Percentiles rank a stretch among this genome's conserved stretches.
Conservation (phyloP, 2,797 vertebrate genomes). For the Eulemur mongoz region DNA sequence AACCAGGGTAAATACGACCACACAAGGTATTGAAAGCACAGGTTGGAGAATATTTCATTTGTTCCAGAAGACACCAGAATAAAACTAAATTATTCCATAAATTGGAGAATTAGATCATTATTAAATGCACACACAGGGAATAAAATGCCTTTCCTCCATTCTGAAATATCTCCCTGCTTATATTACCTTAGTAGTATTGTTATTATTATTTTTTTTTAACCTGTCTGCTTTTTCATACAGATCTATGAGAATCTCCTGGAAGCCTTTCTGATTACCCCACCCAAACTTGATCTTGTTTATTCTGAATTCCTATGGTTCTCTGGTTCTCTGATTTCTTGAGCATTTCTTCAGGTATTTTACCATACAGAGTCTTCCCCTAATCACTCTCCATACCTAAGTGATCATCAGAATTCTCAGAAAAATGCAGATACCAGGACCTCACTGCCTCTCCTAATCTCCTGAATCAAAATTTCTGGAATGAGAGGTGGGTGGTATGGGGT, state of each 20-base stretch:
- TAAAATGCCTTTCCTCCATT: not conserved
- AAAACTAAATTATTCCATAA: not conserved
- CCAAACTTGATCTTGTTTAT: not conserved
- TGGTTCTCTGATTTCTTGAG: not conserved
- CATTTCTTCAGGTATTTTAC: not conserved
- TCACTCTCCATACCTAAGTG: not conserved
- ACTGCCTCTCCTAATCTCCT: not conserved
- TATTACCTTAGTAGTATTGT: not conserved
- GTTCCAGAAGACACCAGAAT: not conserved
- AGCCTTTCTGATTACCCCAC: not conserved
- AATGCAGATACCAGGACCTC: not conserved
- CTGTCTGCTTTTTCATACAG: not conserved
- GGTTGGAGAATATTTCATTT: not conserved
- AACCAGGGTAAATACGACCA: not conserved
- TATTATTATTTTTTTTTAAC: not conserved
- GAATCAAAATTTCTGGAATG: conserved; percentile 23
- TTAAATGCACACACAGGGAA: not conserved
- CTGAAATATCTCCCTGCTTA: not conserved
- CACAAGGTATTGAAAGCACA: not conserved
- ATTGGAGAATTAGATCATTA: not conserved
- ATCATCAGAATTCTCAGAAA: not conserved
- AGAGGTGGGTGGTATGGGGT: not conserved
- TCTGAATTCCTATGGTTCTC: not conserved
- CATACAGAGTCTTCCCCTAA: not conserved
- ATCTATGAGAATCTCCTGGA: conserved; percentile 1